Conservation (phyloP, 2,797 vertebrate species). For the Fringilla coelebs region DNA sequence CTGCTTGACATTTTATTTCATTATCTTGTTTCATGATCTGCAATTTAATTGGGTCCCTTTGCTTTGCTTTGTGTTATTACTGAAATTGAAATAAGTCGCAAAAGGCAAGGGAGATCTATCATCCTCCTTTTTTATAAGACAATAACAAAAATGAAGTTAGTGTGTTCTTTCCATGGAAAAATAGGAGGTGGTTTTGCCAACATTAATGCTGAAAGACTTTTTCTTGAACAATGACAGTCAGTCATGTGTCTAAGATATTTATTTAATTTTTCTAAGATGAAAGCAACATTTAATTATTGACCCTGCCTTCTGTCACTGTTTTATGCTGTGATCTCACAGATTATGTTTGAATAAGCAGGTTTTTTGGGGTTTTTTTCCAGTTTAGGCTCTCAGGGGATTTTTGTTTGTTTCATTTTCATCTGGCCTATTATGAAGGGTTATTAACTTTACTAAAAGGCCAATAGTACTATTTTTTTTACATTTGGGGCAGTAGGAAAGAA, state of each 20-base stretch:
- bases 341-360: neutral
- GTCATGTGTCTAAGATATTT: neutral
- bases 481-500: neutral
- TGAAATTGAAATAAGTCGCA: neutral
- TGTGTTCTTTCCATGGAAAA: neutral
- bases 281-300: neutral
- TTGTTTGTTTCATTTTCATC: neutral
- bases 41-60: neutral
- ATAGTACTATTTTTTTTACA: neutral
- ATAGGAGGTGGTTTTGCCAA: neutral
- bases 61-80: neutral
- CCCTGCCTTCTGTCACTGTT: neutral
- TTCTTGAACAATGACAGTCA: neutral
- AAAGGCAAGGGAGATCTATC: neutral
- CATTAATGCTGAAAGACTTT: neutral
- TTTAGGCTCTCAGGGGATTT: neutral
- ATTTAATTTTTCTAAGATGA: neutral
- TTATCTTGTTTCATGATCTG: neutral
- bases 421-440: neutral
- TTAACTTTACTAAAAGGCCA: neutral
- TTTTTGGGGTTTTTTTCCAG: neutral
- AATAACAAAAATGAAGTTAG: neutral
- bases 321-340: neutral
- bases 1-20: neutral
- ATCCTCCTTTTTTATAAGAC: neutral